Percentiles rank a stretch among this genome's conserved stretches.
These are phyloP conservation scores for Drosophila nannoptera DNA, from an alignment of 1,140 invertebrate species.

Conservation along the genomic window DNA sequence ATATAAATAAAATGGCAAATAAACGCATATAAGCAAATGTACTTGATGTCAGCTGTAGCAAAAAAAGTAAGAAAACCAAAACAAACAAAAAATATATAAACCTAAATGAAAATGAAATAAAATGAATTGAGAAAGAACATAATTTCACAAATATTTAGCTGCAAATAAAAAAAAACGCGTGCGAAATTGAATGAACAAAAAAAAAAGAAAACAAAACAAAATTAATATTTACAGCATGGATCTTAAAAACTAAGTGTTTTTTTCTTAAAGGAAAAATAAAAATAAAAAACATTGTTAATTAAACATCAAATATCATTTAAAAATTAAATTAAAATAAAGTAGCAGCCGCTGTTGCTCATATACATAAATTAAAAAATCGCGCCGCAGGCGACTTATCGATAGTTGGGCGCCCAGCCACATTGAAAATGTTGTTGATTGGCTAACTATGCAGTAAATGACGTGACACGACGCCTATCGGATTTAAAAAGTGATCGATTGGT, in stretches of 20 bases:
- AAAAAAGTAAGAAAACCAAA: constrained; percentile 36
- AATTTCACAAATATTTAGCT: constrained; percentile 34
- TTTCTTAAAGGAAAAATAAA: constrained; percentile 67
- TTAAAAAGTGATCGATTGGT: not conserved
- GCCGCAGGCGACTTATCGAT: constrained; percentile 16
- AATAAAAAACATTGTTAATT: constrained; percentile 71
- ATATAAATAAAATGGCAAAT: constrained; percentile 33
- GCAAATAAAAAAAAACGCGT: constrained; percentile 27
- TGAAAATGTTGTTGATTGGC: no score
- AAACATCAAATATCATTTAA: constrained; percentile 74
- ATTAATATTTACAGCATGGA: constrained; percentile 68
- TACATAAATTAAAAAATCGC: constrained; percentile 15
- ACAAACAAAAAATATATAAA: constrained; percentile 39
- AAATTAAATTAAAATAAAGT: constrained; percentile 67
- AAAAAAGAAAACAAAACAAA: constrained; percentile 20
- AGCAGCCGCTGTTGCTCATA: constrained; percentile 33
- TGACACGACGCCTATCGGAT: no score
- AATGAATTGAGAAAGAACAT: constrained; percentile 35
- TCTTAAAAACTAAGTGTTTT: constrained; percentile 76
- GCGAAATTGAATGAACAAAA: constrained; percentile 17
- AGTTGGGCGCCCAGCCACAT: not conserved
- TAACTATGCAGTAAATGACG: no score
- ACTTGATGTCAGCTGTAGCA: constrained; percentile 74
- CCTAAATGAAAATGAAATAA: constrained; percentile 43
- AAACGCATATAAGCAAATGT: constrained; percentile 58